A percentile compares a stretch with the other conserved stretches of the same genome.
Evolutionary conservation across 2,797 vertebrate genomes (phyloP).

Genomic region (Ptychadena robeensis): DNA sequence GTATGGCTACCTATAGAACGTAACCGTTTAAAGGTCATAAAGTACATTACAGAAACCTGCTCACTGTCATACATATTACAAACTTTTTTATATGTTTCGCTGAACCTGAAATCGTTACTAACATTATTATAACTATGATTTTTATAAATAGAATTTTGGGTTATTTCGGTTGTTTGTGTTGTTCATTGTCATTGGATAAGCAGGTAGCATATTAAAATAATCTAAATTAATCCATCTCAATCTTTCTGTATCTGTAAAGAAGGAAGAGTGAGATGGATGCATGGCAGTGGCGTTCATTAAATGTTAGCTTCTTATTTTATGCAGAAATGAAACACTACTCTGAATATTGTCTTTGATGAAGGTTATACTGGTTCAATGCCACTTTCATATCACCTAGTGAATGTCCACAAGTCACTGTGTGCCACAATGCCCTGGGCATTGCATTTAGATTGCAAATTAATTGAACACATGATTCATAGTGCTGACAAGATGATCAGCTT

Average conservation of each 20-base stretch:
- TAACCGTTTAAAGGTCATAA: too few species aligned
- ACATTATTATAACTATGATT: too few species aligned
- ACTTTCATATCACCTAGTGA: conserved; percentile 4
- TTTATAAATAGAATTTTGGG: too few species aligned
- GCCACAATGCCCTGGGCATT: conserved; percentile 4
- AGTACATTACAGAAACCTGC: too few species aligned
- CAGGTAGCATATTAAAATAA: background rate
- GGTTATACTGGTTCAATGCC: conserved; percentile 11
- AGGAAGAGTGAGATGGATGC: background rate
- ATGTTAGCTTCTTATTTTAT: background rate
- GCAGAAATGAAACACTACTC: background rate
- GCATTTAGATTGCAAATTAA: conserved; percentile 12
- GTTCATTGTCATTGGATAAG: background rate
- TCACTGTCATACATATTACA: too few species aligned
- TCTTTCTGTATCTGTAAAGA: background rate
- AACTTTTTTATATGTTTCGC: too few species aligned
- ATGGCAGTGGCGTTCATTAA: background rate
- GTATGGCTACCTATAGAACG: too few species aligned
- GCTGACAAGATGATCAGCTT: background rate
- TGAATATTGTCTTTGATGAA: background rate
- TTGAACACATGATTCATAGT: background rate
- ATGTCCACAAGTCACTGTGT: conserved; percentile 3
- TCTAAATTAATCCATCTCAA: background rate
- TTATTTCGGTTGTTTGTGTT: background rate
- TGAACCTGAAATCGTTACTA: too few species aligned